These are phyloP conservation scores for Denticeps clupeoides DNA, from an alignment of 2,797 vertebrate genomes.

Conservation along the genomic window DNA sequence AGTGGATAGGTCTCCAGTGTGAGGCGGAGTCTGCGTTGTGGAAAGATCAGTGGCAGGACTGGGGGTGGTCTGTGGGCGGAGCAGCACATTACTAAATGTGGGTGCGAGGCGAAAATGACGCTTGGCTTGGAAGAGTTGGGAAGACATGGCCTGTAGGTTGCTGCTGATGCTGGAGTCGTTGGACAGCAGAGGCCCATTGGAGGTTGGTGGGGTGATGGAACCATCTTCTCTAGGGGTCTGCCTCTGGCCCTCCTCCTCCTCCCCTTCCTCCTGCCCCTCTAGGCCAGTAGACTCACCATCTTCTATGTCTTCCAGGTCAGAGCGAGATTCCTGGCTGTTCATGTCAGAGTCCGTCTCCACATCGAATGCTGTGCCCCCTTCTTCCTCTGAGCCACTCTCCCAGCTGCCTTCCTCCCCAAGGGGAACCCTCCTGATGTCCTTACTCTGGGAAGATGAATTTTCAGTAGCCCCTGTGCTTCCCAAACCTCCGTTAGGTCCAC, in stretches of 20 bases:
- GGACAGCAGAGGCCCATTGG: slow-evolving; percentile 61
- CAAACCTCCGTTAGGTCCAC: slow-evolving; percentile 6
- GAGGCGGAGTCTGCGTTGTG: slow-evolving; percentile 39
- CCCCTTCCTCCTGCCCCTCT: slow-evolving; percentile 25
- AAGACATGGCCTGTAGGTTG: slow-evolving; percentile 94
- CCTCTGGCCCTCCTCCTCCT: slow-evolving; percentile 24
- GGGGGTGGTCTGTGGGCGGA: slow-evolving; percentile 54
- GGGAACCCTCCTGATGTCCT: slow-evolving; percentile 50
- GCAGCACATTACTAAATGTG: slow-evolving; percentile 86
- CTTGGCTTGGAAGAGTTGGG: slow-evolving; percentile 89
- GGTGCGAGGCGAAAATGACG: slow-evolving; percentile 92
- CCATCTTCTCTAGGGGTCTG: slow-evolving; percentile 34
- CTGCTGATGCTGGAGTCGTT: slow-evolving; percentile 85
- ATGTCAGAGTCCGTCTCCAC: slow-evolving; percentile 93
- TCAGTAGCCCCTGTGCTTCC: slow-evolving; percentile 3
- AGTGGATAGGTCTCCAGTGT: slow-evolving; percentile 38
- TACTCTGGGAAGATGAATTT: slow-evolving; percentile 30
- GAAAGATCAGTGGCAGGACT: slow-evolving; percentile 30
- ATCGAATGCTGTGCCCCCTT: slow-evolving; percentile 84
- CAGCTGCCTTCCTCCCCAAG: slow-evolving; percentile 63
- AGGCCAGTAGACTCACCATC: slow-evolving; percentile 51
- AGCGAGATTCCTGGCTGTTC: slow-evolving; percentile 97
- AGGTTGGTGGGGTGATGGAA: slow-evolving; percentile 44
- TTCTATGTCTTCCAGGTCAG: slow-evolving; percentile 90
- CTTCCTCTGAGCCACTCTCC: slow-evolving; percentile 74